Percentiles rank a stretch among this genome's conserved stretches.
Conservation (phyloP, 2,888 invertebrate species). For the Athetis lepigone region DNA sequence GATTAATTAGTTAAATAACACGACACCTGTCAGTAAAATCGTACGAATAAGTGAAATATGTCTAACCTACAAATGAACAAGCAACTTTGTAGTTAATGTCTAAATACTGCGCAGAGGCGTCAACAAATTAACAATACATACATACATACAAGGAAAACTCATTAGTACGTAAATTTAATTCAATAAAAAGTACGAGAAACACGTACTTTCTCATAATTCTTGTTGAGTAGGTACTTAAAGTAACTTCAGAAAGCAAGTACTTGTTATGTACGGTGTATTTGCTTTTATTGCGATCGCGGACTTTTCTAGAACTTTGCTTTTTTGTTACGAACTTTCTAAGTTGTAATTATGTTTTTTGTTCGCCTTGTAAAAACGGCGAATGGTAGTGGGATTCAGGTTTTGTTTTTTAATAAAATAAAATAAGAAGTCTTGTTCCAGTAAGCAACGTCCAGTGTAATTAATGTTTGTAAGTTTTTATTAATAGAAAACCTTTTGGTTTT, state of each 20-base stretch:
- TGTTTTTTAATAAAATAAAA: conserved; percentile 13
- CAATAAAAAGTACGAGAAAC: conserved; percentile 63
- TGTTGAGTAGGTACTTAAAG: conserved; percentile 67
- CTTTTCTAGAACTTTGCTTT: conserved; percentile 50
- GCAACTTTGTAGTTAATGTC: not conserved
- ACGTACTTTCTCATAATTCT: conserved; percentile 66
- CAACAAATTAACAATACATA: conserved; percentile 25
- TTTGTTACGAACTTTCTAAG: conserved; percentile 25
- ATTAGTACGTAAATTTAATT: conserved; percentile 59
- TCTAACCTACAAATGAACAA: not conserved
- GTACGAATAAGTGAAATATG: not conserved
- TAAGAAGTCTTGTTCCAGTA: not conserved
- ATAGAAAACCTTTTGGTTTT: too few relatives aligned
- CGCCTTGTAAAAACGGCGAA: conserved; percentile 11
- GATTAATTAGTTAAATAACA: not conserved
- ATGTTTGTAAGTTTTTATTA: not conserved
- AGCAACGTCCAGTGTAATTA: not conserved
- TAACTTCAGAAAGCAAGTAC: conserved; percentile 66
- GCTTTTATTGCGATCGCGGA: conserved; percentile 46
- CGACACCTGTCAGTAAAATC: not conserved
- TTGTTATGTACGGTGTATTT: conserved; percentile 58
- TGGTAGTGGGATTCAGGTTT: conserved; percentile 11
- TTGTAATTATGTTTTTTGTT: conserved; percentile 54
- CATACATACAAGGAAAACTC: conserved; percentile 27
- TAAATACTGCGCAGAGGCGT: not conserved